Evolutionary conservation across 2,797 vertebrate genomes (phyloP).

Genomic region (Halcyon chelicuti): DNA sequence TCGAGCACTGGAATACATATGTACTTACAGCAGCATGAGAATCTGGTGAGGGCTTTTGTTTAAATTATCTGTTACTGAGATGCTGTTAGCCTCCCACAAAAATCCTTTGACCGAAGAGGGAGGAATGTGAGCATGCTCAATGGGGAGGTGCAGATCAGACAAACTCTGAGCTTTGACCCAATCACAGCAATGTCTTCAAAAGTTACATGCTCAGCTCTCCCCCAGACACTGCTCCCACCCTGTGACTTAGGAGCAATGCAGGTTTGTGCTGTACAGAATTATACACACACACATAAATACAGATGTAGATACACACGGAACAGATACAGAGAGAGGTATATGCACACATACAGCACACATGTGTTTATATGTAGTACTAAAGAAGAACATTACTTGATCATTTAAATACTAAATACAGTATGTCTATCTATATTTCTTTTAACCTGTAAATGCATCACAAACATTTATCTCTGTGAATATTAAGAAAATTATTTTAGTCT

Average conservation of each 20-base stretch:
- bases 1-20: too few species aligned
- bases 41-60: too few species aligned
- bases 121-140: not conserved
- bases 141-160: not conserved
- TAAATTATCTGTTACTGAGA: too few species aligned
- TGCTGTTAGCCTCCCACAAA: too few species aligned
- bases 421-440: not conserved
- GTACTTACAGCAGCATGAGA: too few species aligned
- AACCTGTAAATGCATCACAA: not conserved
- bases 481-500: not conserved
- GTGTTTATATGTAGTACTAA: not conserved
- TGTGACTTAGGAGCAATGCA: too few species aligned
- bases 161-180: too few species aligned
- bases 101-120: too few species aligned
- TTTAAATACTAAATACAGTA: not conserved
- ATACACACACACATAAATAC: not conserved
- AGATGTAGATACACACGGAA: not conserved
- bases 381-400: not conserved
- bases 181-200: too few species aligned
- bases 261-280: too few species aligned
- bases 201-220: too few species aligned
- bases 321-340: not conserved
- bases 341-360: not conserved
- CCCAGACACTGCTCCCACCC: too few species aligned
- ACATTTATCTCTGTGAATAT: not conserved